These are phyloP conservation scores for Probaryconus sp. DNA, from an alignment of 1,140 invertebrate genomes.

Conservation along the genomic window DNA sequence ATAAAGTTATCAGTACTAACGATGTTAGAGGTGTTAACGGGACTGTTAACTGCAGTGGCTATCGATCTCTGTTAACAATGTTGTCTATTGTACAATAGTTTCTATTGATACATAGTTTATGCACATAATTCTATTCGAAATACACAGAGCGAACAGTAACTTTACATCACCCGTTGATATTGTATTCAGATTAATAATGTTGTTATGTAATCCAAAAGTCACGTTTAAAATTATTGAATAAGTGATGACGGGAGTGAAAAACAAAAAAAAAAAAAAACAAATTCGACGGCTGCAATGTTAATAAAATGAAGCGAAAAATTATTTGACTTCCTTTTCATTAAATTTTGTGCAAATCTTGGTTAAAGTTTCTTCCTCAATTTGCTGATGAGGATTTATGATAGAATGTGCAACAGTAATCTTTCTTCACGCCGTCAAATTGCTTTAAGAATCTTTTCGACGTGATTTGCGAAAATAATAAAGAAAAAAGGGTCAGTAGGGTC, in stretches of 20 bases:
- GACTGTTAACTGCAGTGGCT: constrained; percentile 4
- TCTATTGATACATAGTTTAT: constrained; percentile 10
- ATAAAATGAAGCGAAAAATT: too few species aligned
- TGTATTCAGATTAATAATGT: too few species aligned
- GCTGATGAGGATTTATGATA: background rate
- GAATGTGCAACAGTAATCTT: too few species aligned
- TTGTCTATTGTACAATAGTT: background rate
- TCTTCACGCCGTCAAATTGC: too few species aligned
- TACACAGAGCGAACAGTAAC: background rate
- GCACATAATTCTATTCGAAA: constrained; percentile 1
- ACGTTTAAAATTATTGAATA: too few species aligned
- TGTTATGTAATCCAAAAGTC: too few species aligned
- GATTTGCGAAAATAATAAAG: constrained; percentile 24
- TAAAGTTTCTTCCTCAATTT: too few species aligned
- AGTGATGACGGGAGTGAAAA: too few species aligned
- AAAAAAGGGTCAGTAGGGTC: constrained; percentile 31
- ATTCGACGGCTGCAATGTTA: too few species aligned
- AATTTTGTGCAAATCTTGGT: too few species aligned
- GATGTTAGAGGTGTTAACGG: background rate
- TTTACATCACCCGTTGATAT: background rate
- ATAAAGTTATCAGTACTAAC: constrained; percentile 6
- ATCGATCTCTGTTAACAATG: constrained; percentile 13
- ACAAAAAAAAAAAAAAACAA: too few species aligned
- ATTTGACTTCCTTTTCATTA: too few species aligned
- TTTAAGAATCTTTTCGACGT: constrained; percentile 10